Evolutionary conservation across 1,140 invertebrate species (phyloP).

Genomic region (Linepithema humile): DNA sequence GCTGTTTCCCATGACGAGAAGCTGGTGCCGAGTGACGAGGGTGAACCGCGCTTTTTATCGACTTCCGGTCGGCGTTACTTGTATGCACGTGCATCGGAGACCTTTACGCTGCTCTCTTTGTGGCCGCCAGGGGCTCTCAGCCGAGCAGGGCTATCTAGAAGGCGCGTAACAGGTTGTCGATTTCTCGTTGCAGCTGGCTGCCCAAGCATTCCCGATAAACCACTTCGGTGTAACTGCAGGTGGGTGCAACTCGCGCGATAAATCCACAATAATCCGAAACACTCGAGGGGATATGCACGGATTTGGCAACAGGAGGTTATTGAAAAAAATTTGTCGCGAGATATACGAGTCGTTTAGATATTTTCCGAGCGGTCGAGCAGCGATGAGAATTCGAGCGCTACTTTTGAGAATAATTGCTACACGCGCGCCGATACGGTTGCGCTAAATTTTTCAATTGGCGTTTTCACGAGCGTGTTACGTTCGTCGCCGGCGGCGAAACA

Average conservation of each 20-base stretch:
- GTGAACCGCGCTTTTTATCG: slow-evolving; percentile 84
- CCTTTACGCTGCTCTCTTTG: slow-evolving; percentile 79
- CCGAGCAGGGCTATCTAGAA: neutral
- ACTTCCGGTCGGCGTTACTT: slow-evolving; percentile 84
- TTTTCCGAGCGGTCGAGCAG: neutral
- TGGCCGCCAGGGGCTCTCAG: slow-evolving; percentile 80
- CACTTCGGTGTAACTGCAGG: neutral
- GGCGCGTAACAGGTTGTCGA: slow-evolving; percentile 74
- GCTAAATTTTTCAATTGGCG: neutral
- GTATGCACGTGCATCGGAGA: slow-evolving; percentile 80
- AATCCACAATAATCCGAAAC: slow-evolving; percentile 7
- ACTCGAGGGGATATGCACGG: neutral
- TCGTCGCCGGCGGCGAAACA: neutral
- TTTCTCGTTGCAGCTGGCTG: slow-evolving; percentile 31
- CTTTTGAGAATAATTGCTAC: neutral
- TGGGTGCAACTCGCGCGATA: neutral
- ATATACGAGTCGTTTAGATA: neutral
- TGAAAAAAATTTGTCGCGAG: neutral
- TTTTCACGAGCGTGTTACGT: neutral
- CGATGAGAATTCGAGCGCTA: neutral
- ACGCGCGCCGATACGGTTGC: neutral
- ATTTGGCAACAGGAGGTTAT: neutral
- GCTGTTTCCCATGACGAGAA: slow-evolving; percentile 72
- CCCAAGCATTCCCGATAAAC: neutral
- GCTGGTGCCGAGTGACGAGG: slow-evolving; percentile 82